Base-by-base conservation (phyloP, 2,113 vertebrate genomes). In the Sapayoa aenigma region DNA sequence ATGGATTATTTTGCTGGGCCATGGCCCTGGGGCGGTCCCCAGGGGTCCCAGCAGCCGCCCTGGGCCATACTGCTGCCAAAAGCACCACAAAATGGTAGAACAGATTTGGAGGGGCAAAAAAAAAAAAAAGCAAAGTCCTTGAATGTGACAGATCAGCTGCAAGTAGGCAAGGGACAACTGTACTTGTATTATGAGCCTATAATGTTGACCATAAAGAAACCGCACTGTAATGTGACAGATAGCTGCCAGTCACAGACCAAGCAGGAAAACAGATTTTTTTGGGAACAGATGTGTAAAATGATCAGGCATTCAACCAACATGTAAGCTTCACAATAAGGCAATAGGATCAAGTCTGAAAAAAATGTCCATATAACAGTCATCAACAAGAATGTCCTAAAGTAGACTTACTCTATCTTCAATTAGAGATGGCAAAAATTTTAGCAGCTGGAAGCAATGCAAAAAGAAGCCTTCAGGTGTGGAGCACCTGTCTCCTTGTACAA, bases 221-320 rank as follows among this genome's bases (percentile, higher is more conserved):
- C 1, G 4, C 28, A 71, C 13, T 4, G 13, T 16, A 53, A 37
- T 2, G 1, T 50, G 11, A 35, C 27, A 71, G 22, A 23, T 0
- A 41, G 39, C 7, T 59, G 30, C 13, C 49, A 53, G 28, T 9
- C 44, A 59, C 10, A 58, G 22, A 8, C 17, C 44, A 77, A 77
- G 73, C 1, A 6, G 5, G 11, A 69, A 50, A 4, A 35, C 1
- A 14, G 4, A 23, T n/a, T 9, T 37, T 52, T 39, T 84, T 33
- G 16, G 0, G 5, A 44, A 21, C 49, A 27, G 4, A 1, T 13
- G 2, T 21, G 14, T 8, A 72, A 66, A 12, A 89, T 12, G 8
- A 60, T 35, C 7, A 50, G 14, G 37, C 33, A 80, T 87, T 65
- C 39, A 65, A 49, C 8, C 6, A 55, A 33, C 1, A 11, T 1